Evolutionary conservation across 2,888 invertebrate genomes (phyloP).

Genomic region (Leptopilina drosophilae): DNA sequence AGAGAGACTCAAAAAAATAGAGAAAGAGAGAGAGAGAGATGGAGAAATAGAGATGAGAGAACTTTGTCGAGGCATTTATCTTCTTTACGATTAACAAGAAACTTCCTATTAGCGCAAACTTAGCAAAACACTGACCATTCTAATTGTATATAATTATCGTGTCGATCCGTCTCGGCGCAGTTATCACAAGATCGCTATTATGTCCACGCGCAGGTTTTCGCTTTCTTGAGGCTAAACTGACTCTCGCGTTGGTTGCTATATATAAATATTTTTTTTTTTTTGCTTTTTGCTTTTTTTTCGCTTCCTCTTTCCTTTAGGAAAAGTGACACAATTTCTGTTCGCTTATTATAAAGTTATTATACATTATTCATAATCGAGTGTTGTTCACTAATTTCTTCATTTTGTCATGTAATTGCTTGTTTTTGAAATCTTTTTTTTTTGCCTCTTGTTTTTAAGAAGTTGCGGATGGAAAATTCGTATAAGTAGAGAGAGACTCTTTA

Average conservation of each 20-base stretch:
- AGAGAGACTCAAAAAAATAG: too few species aligned
- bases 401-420: background rate
- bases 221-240: slow-evolving; percentile 13
- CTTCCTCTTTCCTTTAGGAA: background rate
- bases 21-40: too few species aligned
- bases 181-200: slow-evolving; percentile 40
- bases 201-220: slow-evolving; percentile 31
- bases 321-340: slow-evolving; percentile 10
- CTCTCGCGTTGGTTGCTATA: too few species aligned
- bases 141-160: slow-evolving; percentile 39
- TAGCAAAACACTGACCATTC: slow-evolving; percentile 36
- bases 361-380: background rate
- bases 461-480: too few species aligned
- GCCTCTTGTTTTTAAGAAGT: too few species aligned
- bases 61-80: slow-evolving; percentile 25
- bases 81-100: slow-evolving; percentile 38
- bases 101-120: slow-evolving; percentile 28
- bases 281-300: too few species aligned
- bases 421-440: background rate
- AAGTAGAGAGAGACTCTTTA: too few species aligned
- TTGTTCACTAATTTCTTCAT: slow-evolving; percentile 1
- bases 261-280: too few species aligned
- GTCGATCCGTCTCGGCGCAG: slow-evolving; percentile 34
- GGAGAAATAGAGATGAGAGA: background rate
- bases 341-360: slow-evolving; percentile 23